Conservation (phyloP, 2,113 vertebrate species). For the Corythaixoides concolor region DNA sequence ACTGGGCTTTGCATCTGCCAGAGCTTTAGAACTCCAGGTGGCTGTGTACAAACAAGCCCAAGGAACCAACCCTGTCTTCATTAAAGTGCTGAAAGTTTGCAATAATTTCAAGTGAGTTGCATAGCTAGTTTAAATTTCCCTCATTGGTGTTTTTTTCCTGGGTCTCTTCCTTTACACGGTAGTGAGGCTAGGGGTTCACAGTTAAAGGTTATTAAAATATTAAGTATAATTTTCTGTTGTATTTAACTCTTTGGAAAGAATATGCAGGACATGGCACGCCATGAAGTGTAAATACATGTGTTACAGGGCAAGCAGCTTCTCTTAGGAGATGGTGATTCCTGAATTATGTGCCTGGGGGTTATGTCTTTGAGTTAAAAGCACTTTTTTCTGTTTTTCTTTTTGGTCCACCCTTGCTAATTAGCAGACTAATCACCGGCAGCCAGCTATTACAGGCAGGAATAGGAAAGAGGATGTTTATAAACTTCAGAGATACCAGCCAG, state of each 20-base stretch:
- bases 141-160: background rate
- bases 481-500: background rate
- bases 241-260: conserved; percentile 19
- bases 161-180: background rate
- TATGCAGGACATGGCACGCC: background rate
- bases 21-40: background rate
- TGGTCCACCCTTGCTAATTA: conserved; percentile 41
- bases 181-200: background rate
- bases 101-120: background rate
- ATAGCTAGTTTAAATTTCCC: background rate
- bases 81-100: background rate
- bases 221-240: conserved; percentile 43
- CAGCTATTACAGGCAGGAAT: background rate
- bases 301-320: conserved; percentile 4
- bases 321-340: conserved; percentile 33
- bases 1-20: background rate
- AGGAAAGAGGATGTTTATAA: background rate
- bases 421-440: background rate
- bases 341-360: background rate
- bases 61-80: background rate
- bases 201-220: conserved; percentile 54
- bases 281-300: background rate
- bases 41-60: background rate
- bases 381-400: background rate
- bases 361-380: conserved; percentile 1